Conservation (phyloP, 1,140 invertebrate species). For the Drosophila tristis region DNA sequence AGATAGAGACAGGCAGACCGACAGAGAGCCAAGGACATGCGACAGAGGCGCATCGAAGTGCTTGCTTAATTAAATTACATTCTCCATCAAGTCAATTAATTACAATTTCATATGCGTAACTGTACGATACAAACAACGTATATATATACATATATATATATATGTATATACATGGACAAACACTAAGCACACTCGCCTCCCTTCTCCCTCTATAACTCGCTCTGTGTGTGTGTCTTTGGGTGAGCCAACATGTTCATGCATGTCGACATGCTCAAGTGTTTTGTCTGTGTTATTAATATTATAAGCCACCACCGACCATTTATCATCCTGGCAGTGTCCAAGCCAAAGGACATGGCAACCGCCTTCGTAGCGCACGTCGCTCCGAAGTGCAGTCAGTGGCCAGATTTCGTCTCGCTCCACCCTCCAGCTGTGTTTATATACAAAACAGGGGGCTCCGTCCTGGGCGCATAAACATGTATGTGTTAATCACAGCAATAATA, state of each 20-base stretch:
- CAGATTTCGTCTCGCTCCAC: slow-evolving; percentile 48
- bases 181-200: slow-evolving; percentile 9
- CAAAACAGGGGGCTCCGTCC: slow-evolving; percentile 49
- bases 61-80: slow-evolving; percentile 83
- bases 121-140: no score
- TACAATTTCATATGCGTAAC: slow-evolving; percentile 66
- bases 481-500: slow-evolving; percentile 83
- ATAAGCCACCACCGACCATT: slow-evolving; percentile 73
- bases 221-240: slow-evolving; percentile 31
- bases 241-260: slow-evolving; percentile 69
- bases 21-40: slow-evolving; percentile 43
- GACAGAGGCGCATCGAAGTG: slow-evolving; percentile 71
- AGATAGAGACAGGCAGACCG: slow-evolving; percentile 1
- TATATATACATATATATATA: slow-evolving; percentile 32
- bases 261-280: slow-evolving; percentile 79
- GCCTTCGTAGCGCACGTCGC: slow-evolving; percentile 2
- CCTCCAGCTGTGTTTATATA: slow-evolving; percentile 57
- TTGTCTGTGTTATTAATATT: slow-evolving; percentile 82
- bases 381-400: slow-evolving; percentile 53
- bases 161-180: slow-evolving; percentile 33
- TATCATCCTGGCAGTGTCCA: slow-evolving; percentile 60
- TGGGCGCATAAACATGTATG: slow-evolving; percentile 76
- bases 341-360: slow-evolving; percentile 37
- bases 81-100: slow-evolving; percentile 84
- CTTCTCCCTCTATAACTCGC: neutral